Conservation (phyloP, 2,113 vertebrate genomes). For the Trachemys scripta region DNA sequence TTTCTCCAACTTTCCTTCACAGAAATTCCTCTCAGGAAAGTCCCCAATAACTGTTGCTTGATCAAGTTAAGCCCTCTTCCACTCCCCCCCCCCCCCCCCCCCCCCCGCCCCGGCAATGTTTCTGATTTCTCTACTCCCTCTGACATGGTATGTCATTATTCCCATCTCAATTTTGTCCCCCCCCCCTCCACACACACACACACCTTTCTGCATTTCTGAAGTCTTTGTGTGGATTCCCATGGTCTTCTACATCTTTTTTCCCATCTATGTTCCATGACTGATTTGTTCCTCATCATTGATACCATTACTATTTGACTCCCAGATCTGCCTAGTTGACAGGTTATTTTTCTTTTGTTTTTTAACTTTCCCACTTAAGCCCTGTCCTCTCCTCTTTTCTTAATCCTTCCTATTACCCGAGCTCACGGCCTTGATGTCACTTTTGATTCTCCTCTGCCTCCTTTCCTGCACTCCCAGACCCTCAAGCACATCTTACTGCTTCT, state of each 20-base stretch:
- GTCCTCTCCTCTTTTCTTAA: not conserved
- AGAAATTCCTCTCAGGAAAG: not conserved
- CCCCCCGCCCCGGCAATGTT: too few relatives aligned
- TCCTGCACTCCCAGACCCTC: not conserved
- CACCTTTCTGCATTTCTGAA: too few relatives aligned
- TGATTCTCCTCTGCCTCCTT: not conserved
- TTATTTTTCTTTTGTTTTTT: not conserved
- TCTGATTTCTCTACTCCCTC: too few relatives aligned
- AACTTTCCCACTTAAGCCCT: too few relatives aligned
- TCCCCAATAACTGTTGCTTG: not conserved
- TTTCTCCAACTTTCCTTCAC: not conserved
- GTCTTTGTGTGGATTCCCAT: too few relatives aligned
- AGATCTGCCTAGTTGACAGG: not conserved
- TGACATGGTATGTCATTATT: too few relatives aligned
- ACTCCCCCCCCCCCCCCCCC: too few relatives aligned
- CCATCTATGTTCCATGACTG: not conserved
- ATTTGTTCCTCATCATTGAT: not conserved
- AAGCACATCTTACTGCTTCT: not conserved
- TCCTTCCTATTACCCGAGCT: not conserved
- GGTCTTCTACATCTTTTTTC: too few relatives aligned
- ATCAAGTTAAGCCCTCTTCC: not conserved
- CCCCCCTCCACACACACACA: too few relatives aligned
- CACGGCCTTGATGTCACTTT: not conserved
- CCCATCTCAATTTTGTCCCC: too few relatives aligned
- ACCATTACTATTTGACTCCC: not conserved